Evolutionary conservation across 2,113 vertebrate genomes (phyloP).

Genomic region (Mirza zaza): DNA sequence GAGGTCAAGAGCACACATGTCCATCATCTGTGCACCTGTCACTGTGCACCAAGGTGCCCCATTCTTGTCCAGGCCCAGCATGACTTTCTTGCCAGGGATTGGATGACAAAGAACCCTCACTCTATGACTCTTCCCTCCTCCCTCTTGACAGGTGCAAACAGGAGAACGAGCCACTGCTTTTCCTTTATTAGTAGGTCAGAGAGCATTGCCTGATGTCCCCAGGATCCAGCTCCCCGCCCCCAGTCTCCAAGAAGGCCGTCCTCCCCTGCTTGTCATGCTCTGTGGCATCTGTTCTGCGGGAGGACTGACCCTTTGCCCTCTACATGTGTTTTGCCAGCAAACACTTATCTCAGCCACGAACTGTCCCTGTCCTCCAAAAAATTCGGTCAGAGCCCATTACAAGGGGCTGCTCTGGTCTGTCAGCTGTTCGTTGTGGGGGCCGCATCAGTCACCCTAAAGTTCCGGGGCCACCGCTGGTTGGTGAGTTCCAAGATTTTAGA

Average conservation of each 20-base stretch:
- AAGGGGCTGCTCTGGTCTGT: background rate
- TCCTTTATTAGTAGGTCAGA: slow-evolving; percentile 44
- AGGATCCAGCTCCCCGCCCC: background rate
- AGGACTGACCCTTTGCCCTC: background rate
- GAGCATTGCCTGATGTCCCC: background rate
- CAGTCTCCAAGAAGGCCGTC: background rate
- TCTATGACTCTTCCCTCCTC: background rate
- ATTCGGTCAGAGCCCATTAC: background rate
- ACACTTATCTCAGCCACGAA: slow-evolving; percentile 34
- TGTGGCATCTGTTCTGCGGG: background rate
- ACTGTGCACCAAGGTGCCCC: background rate
- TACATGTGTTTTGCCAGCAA: slow-evolving; percentile 63
- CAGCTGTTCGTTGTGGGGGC: background rate
- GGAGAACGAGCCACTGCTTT: background rate
- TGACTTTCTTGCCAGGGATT: background rate
- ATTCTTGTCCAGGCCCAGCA: background rate
- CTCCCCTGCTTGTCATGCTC: background rate
- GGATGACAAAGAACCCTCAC: background rate
- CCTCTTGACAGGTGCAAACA: background rate
- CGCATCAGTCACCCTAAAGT: background rate
- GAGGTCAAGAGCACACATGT: background rate
- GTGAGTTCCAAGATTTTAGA: slow-evolving; percentile 28
- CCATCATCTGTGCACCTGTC: background rate
- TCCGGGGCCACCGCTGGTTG: background rate
- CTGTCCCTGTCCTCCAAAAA: background rate